Conservation (phyloP, 2,888 invertebrate genomes). For the Ligdia adustata region DNA sequence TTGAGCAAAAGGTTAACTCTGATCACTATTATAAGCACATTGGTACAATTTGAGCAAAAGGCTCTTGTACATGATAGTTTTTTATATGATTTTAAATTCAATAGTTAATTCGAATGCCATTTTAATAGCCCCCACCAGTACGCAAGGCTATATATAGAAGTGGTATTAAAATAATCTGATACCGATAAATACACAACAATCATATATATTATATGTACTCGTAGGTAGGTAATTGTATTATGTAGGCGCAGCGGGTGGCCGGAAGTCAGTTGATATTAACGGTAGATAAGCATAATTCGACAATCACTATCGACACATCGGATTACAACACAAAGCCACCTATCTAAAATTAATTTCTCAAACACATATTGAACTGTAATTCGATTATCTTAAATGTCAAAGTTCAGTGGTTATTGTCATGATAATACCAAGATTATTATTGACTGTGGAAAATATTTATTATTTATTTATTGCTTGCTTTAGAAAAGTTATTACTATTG, state of each 20-base stretch:
- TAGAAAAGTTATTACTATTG: too few relatives aligned
- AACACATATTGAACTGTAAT: conserved; percentile 57
- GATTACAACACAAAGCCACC: conserved; percentile 56
- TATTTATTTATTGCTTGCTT: too few relatives aligned
- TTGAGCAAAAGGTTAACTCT: too few relatives aligned
- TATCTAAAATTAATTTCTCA: conserved; percentile 52
- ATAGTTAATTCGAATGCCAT: too few relatives aligned
- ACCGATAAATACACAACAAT: conserved; percentile 8
- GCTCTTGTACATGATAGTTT: too few relatives aligned
- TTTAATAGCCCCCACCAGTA: too few relatives aligned
- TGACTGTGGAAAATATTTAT: too few relatives aligned
- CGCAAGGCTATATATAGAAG: too few relatives aligned
- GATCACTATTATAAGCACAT: conserved; percentile 25
- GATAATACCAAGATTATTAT: too few relatives aligned
- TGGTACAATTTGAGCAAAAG: too few relatives aligned
- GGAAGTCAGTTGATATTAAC: conserved; percentile 49
- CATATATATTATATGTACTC: conserved; percentile 23
- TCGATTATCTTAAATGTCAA: conserved; percentile 62
- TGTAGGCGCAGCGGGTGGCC: conserved; percentile 36
- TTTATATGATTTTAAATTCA: too few relatives aligned
- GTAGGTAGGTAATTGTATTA: too few relatives aligned
- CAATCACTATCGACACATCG: conserved; percentile 50
- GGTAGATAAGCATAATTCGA: conserved; percentile 51
- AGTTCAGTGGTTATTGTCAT: conserved; percentile 46
- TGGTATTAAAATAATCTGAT: background rate